Base-by-base conservation (phyloP, 2,888 invertebrate species). In the Habrosyne pyritoides region DNA sequence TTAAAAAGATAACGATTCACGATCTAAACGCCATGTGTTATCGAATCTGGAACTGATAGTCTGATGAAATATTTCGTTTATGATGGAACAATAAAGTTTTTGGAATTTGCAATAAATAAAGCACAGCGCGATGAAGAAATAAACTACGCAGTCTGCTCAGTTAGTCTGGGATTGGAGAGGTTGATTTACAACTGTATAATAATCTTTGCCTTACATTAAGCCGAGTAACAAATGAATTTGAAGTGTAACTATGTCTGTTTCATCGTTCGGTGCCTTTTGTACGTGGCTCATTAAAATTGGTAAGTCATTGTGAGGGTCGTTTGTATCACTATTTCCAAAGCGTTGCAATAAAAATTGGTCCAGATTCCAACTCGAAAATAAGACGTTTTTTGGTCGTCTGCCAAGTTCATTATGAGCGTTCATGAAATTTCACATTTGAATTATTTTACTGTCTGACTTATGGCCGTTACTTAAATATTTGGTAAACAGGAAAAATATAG, bases 341-440 rank as follows among this genome's bases (percentile, higher is more conserved):
- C 81, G 75, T 86, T 88, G 87, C 87, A 90, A 91, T 92, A 92
- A 92, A 92, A 92, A 91, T 90, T 85, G 91, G 89, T 91, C 91
- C 90, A 91, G 89, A 92, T 92, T 91, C 92, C 91, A 85, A 80
- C 90, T 92, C 92, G 89, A 92, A 92, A 92, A 92, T 92, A 92
- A 92, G 91, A 92, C 91, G 91, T 92, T 90, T 88, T 88, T 92
- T 92, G 92, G 91, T 89, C 87, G 86, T 67, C 76, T 91, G 92
- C 92, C 92, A 92, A 92, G 91, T 92, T 92, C 92, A 92, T 92
- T 92, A 92, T 92, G 91, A 91, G 87, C 88, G 92, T 91, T 92
- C 91, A 91, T 92, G 92, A 92, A 92, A 90, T 91, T 92, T 92
- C 90, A 91, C 92, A 92, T 92, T 92, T 91, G 91, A 92, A 92